phyloP scores from a whole-genome alignment of 2,888 invertebrate species.

The Drosophila fulvimacula region DNA sequence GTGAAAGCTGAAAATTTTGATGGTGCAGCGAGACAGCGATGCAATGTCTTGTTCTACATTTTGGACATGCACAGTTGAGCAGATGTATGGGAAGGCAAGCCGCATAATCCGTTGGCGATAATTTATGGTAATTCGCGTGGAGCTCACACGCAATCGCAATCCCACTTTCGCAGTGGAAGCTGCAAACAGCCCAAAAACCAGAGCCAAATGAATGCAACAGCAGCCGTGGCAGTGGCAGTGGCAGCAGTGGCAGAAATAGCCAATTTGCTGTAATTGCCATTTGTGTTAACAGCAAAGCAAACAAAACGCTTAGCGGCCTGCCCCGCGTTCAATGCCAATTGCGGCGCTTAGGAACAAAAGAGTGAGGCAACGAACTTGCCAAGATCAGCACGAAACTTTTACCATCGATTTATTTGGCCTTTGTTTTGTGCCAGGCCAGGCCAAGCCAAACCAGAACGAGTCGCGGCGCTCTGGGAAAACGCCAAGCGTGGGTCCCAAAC shows the following conservation, averaged over 20 bases:
- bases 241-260: slow-evolving; percentile 35
- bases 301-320: slow-evolving; percentile 65
- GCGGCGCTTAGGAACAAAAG: slow-evolving; percentile 47
- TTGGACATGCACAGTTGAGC: slow-evolving; percentile 32
- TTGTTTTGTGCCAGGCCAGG: slow-evolving; percentile 32
- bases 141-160: slow-evolving; percentile 65
- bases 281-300: slow-evolving; percentile 74
- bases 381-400: slow-evolving; percentile 66
- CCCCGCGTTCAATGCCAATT: slow-evolving; percentile 56
- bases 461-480: slow-evolving; percentile 61
- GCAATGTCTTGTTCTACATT: slow-evolving; percentile 63
- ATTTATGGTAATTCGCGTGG: slow-evolving; percentile 69
- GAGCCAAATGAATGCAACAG: slow-evolving; percentile 28
- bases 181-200: slow-evolving; percentile 57
- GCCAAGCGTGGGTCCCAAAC: slow-evolving; percentile 28
- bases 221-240: slow-evolving; percentile 17
- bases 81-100: slow-evolving; percentile 35
- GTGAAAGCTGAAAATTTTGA: slow-evolving; percentile 56
- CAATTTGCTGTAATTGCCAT: slow-evolving; percentile 74
- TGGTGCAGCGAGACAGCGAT: slow-evolving; percentile 25
- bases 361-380: slow-evolving; percentile 52
- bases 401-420: slow-evolving; percentile 60
- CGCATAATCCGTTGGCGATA: slow-evolving; percentile 71
- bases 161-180: slow-evolving; percentile 56
- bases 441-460: slow-evolving; percentile 37